These are phyloP conservation scores for Podotricha telesiphe DNA, from an alignment of 2,888 invertebrate genomes.

Conservation along the genomic window DNA sequence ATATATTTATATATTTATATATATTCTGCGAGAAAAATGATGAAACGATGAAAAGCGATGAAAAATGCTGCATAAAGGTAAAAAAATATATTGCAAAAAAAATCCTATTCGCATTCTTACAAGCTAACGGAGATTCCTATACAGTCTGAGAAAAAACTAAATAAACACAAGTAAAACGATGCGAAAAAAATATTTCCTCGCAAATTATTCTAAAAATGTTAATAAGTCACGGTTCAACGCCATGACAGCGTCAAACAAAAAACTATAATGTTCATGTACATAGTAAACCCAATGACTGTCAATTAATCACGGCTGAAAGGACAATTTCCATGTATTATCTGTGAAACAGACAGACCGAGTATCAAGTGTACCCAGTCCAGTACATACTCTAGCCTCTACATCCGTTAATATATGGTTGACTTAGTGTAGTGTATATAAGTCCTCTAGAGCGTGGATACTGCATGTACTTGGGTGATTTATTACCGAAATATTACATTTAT, in stretches of 20 bases:
- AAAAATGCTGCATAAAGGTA: too few relatives aligned
- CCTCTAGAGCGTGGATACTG: neutral
- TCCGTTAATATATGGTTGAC: conserved; percentile 2
- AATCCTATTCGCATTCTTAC: too few relatives aligned
- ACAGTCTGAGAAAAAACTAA: neutral
- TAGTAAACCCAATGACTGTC: conserved; percentile 1
- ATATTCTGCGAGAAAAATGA: too few relatives aligned
- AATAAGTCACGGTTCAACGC: neutral
- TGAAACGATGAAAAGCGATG: too few relatives aligned
- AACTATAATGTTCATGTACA: neutral
- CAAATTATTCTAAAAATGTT: neutral
- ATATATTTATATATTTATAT: too few relatives aligned
- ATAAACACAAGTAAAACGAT: neutral
- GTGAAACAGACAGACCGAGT: neutral
- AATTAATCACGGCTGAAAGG: conserved; percentile 3
- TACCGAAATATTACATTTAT: neutral
- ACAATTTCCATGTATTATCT: conserved; percentile 3
- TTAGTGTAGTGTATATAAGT: neutral
- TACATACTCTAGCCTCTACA: neutral
- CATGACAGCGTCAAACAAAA: conserved; percentile 3
- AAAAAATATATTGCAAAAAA: too few relatives aligned
- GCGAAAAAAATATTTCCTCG: neutral
- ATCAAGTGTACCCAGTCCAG: neutral
- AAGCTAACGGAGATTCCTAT: too few relatives aligned
- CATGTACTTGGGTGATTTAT: neutral